Evolutionary conservation across 2,113 vertebrate species (phyloP), one percentile per base, ranked within the genome.

Genomic region (Romanogobio albipinnatus): DNA sequence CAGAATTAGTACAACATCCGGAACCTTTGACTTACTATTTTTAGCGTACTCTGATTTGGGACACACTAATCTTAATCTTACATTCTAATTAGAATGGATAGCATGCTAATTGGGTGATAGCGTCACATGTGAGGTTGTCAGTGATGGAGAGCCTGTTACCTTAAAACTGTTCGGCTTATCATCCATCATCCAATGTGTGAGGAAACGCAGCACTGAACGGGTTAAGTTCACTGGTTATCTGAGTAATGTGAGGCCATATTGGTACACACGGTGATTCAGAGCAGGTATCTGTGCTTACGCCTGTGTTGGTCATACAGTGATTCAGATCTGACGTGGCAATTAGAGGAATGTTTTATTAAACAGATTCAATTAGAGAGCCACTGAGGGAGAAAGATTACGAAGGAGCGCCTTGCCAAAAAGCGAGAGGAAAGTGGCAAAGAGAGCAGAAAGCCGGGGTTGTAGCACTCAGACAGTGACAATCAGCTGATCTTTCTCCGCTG

Each of bases 281-380:
- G 13, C 17, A 36, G 68, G 76, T 56, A 43, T 85, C 75, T 81
- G 36, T 66, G 29, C 29, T 66, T 66, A 29, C 62, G 29, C 29
- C 62, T 66, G 29, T 76, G 19, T 78, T 36, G 71, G 62, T 43
- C 26, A 8, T 81, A 86, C 56, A 76, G 76, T 29, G 49, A 49
- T 45, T 76, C 22, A 36, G 47, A 81, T 80, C 53, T 39, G 76
- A 81, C 71, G 71, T 81, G 24, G 61, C 59, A 87, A 73, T 85
- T 82, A 78, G 33, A 53, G 43, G 22, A 56, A 86, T 81, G 78
- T 82, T 85, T 82, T 70, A 70, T 84, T 56, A 62, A 76, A 81
- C 39, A 58, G 64, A 85, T 83, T 76, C 36, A 66, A 74, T 75
- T 56, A 80, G 64, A 66, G 71, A 19, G 29, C 47, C 24, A 29